Percentiles rank a stretch among this genome's conserved stretches.
These are phyloP conservation scores for Sterrhoptilus dennistouni DNA, from an alignment of 2,113 vertebrate species.

Conservation along the genomic window DNA sequence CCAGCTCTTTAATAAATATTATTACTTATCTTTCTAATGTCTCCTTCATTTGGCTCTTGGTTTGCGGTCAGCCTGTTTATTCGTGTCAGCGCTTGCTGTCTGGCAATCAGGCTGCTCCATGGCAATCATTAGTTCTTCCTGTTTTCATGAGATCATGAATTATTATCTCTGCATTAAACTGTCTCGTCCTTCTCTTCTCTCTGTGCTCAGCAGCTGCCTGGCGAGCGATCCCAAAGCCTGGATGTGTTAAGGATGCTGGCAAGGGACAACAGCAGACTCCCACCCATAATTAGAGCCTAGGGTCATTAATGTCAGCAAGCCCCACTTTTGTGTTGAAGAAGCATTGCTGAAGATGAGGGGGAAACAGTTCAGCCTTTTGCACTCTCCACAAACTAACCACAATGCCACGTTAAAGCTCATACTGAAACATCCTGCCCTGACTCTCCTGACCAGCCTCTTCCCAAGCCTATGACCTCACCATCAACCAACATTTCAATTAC, in stretches of 20 bases:
- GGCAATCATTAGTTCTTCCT: conserved; percentile 39
- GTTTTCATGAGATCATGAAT: conserved; percentile 54
- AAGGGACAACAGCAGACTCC: not conserved
- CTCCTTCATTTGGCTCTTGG: not conserved
- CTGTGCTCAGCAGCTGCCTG: not conserved
- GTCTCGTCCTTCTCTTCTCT: not conserved
- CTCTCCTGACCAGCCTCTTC: not conserved
- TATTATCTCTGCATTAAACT: conserved; percentile 44
- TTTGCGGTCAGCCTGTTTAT: not conserved
- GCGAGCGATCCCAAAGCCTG: not conserved
- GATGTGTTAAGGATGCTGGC: not conserved
- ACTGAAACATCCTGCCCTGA: not conserved
- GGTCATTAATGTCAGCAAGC: not conserved
- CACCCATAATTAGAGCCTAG: not conserved
- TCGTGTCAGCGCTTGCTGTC: not conserved
- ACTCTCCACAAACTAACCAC: not conserved
- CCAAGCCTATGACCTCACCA: not conserved
- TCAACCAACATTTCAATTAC: not conserved
- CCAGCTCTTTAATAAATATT: not conserved
- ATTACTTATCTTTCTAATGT: conserved; percentile 13
- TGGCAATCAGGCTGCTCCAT: conserved; percentile 26
- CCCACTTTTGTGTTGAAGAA: not conserved
- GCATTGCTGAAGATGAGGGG: not conserved
- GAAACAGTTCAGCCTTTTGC: not conserved
- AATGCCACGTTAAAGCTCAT: not conserved